Evolutionary conservation across 2,113 vertebrate species (phyloP).

Genomic region (Anhinga anhinga): DNA sequence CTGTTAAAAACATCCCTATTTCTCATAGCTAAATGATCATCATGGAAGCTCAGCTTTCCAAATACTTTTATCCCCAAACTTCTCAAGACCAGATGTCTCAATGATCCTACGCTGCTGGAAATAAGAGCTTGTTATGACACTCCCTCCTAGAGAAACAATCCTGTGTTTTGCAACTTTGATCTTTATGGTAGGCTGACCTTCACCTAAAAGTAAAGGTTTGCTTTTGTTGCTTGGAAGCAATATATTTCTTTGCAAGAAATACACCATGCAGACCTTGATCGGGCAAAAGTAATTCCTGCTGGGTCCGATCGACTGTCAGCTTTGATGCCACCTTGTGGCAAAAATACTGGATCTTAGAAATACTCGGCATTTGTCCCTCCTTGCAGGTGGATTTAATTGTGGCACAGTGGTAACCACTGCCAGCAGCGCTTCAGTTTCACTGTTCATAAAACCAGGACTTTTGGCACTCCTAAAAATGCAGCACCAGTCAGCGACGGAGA

Average conservation of each 20-base stretch:
- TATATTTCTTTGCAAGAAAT: neutral
- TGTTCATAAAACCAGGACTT: neutral
- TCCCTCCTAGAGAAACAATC: neutral
- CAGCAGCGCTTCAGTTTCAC: neutral
- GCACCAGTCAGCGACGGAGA: accelerated
- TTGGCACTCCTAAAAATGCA: neutral
- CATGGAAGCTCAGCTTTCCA: neutral
- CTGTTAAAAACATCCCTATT: neutral
- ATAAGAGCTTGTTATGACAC: neutral
- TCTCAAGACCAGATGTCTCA: neutral
- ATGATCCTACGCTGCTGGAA: neutral
- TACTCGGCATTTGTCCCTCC: neutral
- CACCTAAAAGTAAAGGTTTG: neutral
- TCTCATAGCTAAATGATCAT: neutral
- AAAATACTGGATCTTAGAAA: neutral
- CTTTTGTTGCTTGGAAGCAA: neutral
- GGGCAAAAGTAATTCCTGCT: neutral
- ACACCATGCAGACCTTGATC: accelerated
- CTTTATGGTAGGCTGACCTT: neutral
- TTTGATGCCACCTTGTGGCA: conserved; percentile 28
- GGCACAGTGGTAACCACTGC: neutral
- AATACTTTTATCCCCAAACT: neutral
- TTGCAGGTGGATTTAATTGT: neutral
- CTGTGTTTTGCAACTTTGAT: neutral
- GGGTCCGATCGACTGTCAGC: neutral